phyloP scores from a whole-genome alignment of 2,888 invertebrate species.

The Synanthedon formicaeformis region DNA sequence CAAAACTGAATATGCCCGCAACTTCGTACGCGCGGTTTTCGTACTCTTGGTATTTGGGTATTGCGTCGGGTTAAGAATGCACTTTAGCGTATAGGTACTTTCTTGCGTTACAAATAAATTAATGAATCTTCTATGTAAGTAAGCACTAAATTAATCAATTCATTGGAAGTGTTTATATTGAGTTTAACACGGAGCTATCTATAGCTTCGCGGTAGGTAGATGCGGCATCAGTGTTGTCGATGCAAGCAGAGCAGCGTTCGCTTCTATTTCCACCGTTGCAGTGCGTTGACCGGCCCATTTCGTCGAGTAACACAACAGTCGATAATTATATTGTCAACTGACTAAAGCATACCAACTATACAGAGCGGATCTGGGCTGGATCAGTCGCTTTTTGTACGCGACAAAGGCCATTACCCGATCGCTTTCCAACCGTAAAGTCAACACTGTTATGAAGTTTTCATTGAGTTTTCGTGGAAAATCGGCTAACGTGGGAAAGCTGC shows the following conservation, averaged over 20 bases:
- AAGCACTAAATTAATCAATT: no score
- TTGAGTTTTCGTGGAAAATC: constrained; percentile 54
- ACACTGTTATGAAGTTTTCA: constrained; percentile 64
- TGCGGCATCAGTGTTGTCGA: neutral
- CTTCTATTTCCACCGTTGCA: constrained; percentile 20
- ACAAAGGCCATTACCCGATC: constrained; percentile 65
- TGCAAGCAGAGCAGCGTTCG: constrained; percentile 18
- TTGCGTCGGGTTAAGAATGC: no score
- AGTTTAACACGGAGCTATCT: no score
- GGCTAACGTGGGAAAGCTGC: constrained; percentile 52
- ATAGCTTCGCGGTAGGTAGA: neutral
- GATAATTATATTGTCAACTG: constrained; percentile 63
- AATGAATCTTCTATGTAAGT: no score
- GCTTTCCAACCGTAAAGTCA: constrained; percentile 56
- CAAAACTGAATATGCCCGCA: no score
- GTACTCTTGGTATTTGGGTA: no score
- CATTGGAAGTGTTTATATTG: no score
- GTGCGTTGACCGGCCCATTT: constrained; percentile 48
- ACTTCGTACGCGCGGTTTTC: no score
- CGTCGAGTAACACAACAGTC: constrained; percentile 34
- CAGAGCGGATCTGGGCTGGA: constrained; percentile 60
- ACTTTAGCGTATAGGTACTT: no score
- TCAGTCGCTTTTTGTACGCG: constrained; percentile 60
- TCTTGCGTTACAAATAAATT: no score
- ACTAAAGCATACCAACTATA: constrained; percentile 51